Conservation (phyloP, 1,140 invertebrate genomes). For the Zaprionus davidi region DNA sequence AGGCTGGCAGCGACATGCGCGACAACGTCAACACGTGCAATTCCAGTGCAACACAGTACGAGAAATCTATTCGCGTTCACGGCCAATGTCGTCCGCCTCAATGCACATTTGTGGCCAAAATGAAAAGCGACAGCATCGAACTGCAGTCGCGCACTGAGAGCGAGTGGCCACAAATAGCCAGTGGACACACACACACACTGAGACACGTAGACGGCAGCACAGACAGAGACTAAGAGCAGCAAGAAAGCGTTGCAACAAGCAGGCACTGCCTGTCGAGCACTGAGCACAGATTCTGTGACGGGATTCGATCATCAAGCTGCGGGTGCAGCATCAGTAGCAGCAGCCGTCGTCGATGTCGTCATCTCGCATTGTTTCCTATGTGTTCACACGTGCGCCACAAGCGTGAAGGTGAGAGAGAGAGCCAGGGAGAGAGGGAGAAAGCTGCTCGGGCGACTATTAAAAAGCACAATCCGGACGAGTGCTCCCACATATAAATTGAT, state of each 20-base stretch:
- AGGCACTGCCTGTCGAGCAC: slow-evolving; percentile 25
- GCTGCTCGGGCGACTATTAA: slow-evolving; percentile 27
- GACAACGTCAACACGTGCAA: slow-evolving; percentile 39
- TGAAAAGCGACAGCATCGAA: slow-evolving; percentile 34
- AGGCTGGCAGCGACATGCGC: slow-evolving; percentile 38
- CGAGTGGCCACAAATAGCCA: slow-evolving; percentile 4
- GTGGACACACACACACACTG: slow-evolving; percentile 20
- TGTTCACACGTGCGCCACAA: slow-evolving; percentile 43
- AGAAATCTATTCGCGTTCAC: slow-evolving; percentile 46
- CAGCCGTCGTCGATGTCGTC: slow-evolving; percentile 33
- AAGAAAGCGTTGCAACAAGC: slow-evolving; percentile 21
- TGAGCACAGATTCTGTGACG: slow-evolving; percentile 35
- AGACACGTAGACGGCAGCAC: slow-evolving; percentile 20
- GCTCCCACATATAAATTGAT: slow-evolving; percentile 63
- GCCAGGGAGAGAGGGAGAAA: not conserved
- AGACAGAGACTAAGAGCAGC: slow-evolving; percentile 22
- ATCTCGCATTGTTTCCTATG: slow-evolving; percentile 49
- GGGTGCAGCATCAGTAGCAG: slow-evolving; percentile 22
- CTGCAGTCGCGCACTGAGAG: not conserved
- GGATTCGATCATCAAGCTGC: slow-evolving; percentile 21
- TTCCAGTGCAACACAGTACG: slow-evolving; percentile 35
- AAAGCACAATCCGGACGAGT: slow-evolving; percentile 30
- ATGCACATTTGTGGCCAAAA: slow-evolving; percentile 53
- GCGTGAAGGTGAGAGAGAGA: not conserved
- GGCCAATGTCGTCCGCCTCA: slow-evolving; percentile 50